Base-by-base conservation (phyloP, 2,888 invertebrate genomes). In the Julus scanicus region DNA sequence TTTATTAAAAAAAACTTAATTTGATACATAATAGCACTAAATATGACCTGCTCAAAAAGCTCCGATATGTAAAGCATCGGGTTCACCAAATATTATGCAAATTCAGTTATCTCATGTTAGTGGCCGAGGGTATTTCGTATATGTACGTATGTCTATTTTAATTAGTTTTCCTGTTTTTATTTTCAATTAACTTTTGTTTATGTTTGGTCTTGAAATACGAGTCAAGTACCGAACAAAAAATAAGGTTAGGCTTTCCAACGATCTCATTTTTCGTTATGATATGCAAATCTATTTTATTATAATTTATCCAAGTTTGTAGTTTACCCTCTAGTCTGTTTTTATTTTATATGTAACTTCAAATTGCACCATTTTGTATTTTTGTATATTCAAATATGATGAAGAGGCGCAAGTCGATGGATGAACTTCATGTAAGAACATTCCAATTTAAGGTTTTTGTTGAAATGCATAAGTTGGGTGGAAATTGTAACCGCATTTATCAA, bases 231-330 rank as follows among this genome's bases (percentile, higher is more conserved):
- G 57, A 57, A 17, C 57, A 57, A 57, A 57, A 57, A 57, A 17
- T 57, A 57, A 57, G 57, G 13, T 57, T 57, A 57, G 57, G 57
- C 57, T 57, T 57, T 57, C 57, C 57, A 5, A 57, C 17, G 57
- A 57, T 57, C 57, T 57, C 57, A 57, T 57, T 57, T 57, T 57
- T 57, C 57, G 57, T 17, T 57, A 57, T 57, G 57, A 57, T 57
- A 57, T 17, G 57, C 17, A 57, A 57, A 57, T 57, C 57, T 57
- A 57, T 57, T 57, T 57, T 57, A 57, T 57, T 57, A 57, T 57
- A 57, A 57, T 57, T 57, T 57, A 57, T 57, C 57, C 57, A 57
- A 57, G 57, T 57, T 57, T 57, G 57, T 57, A 57, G 57, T 13
- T 57, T 57, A 57, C 57, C 57, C 57, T 57, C 57, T 57, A 57